Base-by-base conservation (phyloP, 2,113 vertebrate species). In the Salvator merianae region DNA sequence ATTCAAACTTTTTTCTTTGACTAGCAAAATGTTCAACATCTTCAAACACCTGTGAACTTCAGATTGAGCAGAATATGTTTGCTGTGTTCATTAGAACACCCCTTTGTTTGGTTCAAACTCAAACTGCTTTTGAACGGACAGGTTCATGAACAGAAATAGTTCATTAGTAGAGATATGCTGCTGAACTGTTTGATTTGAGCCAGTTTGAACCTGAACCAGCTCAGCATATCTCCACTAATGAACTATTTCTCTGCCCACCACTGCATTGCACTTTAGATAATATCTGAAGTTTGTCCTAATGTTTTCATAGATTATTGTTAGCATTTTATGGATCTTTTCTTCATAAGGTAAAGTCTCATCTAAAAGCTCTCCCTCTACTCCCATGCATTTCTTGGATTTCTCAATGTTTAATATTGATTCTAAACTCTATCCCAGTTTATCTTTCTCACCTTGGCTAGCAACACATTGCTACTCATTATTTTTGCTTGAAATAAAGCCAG, bases 401-500 rank as follows among this genome's bases (percentile, higher is more conserved):
- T 80, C 82, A 83, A 7, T 84, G 20, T 80, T 74, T 76, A 30
- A 75, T 79, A 79, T 80, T 87, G 63, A 87, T 76, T 69, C 62
- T 68, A 79, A 69, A 62, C 38, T 79, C 63, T 80, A 66, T 75
- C 30, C 34, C 69, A 84, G 86, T 84, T 84, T 84, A 87, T 79
- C 69, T 75, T 83, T 87, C 63, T 80, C 71, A 87, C 77, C 82
- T 80, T 84, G 77, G 77, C 82, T 80, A 62, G 63, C 62, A 87
- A 83, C 77, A 32, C 77, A 80, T 75, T 76, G 59, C 71, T 74
- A 80, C 82, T 74, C 75, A 78, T 83, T 80, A 81, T 86, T 87
- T 87, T 80, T 63, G 69, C 71, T 84, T 87, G 81, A 84, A 83
- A 80, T 75, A 75, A 74, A 84, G 74, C 86, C 86, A 75, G 62